phyloP scores from a whole-genome alignment of 2,888 invertebrate genomes.

The Pachydiplax longipennis region DNA sequence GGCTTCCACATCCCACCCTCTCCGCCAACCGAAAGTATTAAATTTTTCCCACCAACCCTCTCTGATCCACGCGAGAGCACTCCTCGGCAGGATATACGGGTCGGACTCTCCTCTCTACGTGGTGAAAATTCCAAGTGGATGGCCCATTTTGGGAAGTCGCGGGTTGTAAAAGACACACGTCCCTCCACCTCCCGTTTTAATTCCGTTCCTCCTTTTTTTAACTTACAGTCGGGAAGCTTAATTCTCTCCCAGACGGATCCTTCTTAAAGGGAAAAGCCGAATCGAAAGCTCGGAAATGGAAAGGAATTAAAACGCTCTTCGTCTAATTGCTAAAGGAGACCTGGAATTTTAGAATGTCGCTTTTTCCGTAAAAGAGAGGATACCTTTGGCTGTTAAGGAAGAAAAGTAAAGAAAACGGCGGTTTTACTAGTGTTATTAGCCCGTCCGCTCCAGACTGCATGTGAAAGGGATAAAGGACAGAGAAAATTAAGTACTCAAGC shows the following conservation, averaged over 20 bases:
- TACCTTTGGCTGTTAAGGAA: too few relatives aligned
- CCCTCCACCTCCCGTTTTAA: background rate
- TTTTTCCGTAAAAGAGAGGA: too few relatives aligned
- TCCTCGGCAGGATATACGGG: background rate
- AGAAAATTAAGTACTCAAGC: too few relatives aligned
- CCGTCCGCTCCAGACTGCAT: too few relatives aligned
- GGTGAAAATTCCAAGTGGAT: background rate
- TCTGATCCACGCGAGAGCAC: background rate
- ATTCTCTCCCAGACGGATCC: background rate
- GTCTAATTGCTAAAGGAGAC: too few relatives aligned
- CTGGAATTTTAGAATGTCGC: too few relatives aligned
- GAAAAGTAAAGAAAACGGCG: too few relatives aligned
- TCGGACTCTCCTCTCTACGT: background rate
- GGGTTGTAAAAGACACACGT: background rate
- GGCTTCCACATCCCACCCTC: background rate
- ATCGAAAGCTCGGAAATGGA: background rate
- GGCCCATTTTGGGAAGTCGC: background rate
- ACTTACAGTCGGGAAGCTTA: background rate
- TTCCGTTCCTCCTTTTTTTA: background rate
- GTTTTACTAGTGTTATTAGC: too few relatives aligned
- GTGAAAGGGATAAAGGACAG: too few relatives aligned
- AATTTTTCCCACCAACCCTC: background rate
- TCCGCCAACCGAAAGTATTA: background rate
- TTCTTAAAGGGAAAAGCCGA: background rate
- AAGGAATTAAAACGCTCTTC: background rate